Evolutionary conservation across 2,888 invertebrate species (phyloP).

Genomic region (Lepidocyrtinus sp.): DNA sequence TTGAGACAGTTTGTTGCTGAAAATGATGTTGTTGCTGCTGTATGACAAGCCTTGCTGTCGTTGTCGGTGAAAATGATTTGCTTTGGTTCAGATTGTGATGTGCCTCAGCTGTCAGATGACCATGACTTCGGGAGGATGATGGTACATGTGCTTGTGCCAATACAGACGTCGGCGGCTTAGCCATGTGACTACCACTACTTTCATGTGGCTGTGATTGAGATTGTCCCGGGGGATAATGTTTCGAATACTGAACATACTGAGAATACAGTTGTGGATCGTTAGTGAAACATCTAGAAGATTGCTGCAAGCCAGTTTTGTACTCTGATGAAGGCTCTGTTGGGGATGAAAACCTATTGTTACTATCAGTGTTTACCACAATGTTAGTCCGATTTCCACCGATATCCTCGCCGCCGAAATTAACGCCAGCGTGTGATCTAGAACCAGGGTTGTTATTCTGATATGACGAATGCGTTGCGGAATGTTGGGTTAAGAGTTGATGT

Average conservation of each 20-base stretch:
- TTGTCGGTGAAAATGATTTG: no score
- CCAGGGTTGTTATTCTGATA: no score
- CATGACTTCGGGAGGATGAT: slow-evolving; percentile 1
- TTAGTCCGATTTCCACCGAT: no score
- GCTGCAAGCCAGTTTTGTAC: slow-evolving; percentile 52
- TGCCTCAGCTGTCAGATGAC: no score
- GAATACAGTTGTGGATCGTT: slow-evolving; percentile 67
- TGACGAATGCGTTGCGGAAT: no score
- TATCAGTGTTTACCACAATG: no score
- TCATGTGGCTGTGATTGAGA: neutral
- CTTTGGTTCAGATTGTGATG: no score
- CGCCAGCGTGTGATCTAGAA: no score
- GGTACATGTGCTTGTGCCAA: slow-evolving; percentile 2
- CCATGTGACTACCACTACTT: slow-evolving; percentile 10
- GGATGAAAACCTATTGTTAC: neutral
- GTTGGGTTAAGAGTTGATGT: neutral
- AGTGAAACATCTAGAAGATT: slow-evolving; percentile 60
- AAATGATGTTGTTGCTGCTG: neutral
- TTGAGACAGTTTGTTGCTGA: neutral
- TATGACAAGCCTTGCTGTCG: no score
- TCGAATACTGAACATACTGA: slow-evolving; percentile 66
- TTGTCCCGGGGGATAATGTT: slow-evolving; percentile 53
- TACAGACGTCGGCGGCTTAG: neutral
- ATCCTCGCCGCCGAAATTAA: no score
- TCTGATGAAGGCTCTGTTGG: slow-evolving; percentile 25